phyloP scores from a whole-genome alignment of 2,797 vertebrate genomes.

The Ataeniobius toweri region DNA sequence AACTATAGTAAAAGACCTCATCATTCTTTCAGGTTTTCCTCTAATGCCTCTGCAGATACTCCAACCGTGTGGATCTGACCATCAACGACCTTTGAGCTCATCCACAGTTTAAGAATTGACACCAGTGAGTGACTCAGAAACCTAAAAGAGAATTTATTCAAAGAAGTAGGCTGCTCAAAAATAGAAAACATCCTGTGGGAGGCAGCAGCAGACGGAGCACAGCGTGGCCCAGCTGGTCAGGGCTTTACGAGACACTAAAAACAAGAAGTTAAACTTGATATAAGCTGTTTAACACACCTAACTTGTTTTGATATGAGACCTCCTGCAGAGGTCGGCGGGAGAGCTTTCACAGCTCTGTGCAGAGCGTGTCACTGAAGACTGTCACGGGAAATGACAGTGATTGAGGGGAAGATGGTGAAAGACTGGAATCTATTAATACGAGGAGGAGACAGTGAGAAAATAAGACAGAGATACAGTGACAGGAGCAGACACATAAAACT shows the following conservation, averaged over 20 bases:
- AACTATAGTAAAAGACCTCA: neutral
- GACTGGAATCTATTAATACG: constrained; percentile 1
- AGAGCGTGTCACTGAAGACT: constrained; percentile 2
- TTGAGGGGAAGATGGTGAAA: constrained; percentile 16
- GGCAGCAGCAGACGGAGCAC: constrained; percentile 49
- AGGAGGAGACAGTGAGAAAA: constrained; percentile 20
- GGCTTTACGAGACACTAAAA: constrained; percentile 29
- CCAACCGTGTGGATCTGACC: constrained; percentile 6
- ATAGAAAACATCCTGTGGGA: constrained; percentile 79
- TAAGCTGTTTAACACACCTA: constrained; percentile 29
- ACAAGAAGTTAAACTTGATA: constrained; percentile 29
- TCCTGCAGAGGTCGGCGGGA: neutral
- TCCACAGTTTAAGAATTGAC: constrained; percentile 45
- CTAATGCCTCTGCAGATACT: constrained; percentile 21
- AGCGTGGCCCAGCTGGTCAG: constrained; percentile 61
- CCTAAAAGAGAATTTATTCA: constrained; percentile 76
- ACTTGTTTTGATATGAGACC: constrained; percentile 3
- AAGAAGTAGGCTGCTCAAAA: constrained; percentile 85
- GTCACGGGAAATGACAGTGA: constrained; percentile 32
- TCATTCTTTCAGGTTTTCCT: constrained; percentile 10
- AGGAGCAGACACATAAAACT: constrained; percentile 2
- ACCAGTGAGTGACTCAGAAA: constrained; percentile 64
- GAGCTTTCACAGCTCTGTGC: constrained; percentile 1
- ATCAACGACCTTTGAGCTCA: constrained; percentile 38
- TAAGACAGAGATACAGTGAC: constrained; percentile 4